Evolutionary conservation across 2,797 vertebrate species (phyloP), one percentile per base, ranked within the genome.

Genomic region (Lutjanus argentimaculatus): DNA sequence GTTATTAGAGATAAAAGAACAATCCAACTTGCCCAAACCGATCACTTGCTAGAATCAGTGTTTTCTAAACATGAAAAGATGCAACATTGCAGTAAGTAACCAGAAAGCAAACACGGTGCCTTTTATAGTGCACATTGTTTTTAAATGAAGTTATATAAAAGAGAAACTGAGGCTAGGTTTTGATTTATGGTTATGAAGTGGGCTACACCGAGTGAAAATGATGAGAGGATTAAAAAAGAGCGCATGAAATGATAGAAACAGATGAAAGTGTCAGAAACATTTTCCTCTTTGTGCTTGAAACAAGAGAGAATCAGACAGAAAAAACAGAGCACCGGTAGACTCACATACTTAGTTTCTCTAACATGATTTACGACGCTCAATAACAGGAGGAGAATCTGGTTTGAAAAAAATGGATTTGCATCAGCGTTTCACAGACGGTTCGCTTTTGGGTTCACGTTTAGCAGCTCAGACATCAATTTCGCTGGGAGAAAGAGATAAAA

Each of bases 381-480:
- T 80, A 82, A 79, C 74, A 84, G 79, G 61, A 68, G 82, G 67
- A 46, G 69, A 87, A 84, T 49, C 55, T 51, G 48, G 40, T 68
- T 58, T 80, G n/a, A 42, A 65, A 74, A 67, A 86, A 85, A 86
- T 52, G 40, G 64, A 89, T 88, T 85, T 80, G 84, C 76, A 85
- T 86, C 79, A 88, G 75, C 45, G 12, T 90, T 91, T 90, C 85
- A 89, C 84, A 91, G 85, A 87, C 67, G 72, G 67, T 79, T 86
- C 48, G 46, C 81, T 80, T 80, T 80, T 36, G 67, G 78, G 82
- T 86, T 90, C 82, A 84, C 22, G 61, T 91, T 90, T 83, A 79
- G 77, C 40, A 43, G 74, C 80, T 85, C 76, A 70, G 52, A 75
- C 88, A 92, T 92, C 86, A 78, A 85, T 93, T 93, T 90, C 57